These are phyloP conservation scores for Ranitomeya variabilis DNA, from an alignment of 2,113 vertebrate genomes.

Conservation along the genomic window DNA sequence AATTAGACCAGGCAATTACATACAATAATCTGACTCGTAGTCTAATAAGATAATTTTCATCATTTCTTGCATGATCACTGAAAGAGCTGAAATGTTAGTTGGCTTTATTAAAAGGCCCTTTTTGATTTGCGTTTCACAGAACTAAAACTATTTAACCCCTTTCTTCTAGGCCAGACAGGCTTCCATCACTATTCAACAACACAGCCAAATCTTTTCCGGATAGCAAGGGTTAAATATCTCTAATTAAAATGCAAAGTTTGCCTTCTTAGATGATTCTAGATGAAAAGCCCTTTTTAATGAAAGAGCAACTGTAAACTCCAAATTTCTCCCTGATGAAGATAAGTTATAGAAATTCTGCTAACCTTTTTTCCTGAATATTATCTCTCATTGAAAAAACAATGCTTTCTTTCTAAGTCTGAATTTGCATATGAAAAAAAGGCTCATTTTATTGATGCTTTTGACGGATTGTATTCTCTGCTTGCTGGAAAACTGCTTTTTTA, in stretches of 20 bases:
- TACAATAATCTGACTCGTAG: neutral
- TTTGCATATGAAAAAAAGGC: slow-evolving; percentile 81
- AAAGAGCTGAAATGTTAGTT: slow-evolving; percentile 53
- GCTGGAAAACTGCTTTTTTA: slow-evolving; percentile 67
- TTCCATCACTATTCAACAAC: neutral
- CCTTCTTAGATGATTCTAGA: slow-evolving; percentile 70
- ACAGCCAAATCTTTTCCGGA: neutral
- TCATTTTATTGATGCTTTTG: slow-evolving; percentile 76
- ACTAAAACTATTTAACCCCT: slow-evolving; percentile 65
- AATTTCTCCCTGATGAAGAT: slow-evolving; percentile 79
- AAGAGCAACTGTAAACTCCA: slow-evolving; percentile 77
- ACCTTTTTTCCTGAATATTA: slow-evolving; percentile 82
- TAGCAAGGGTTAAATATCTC: slow-evolving; percentile 68
- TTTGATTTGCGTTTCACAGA: slow-evolving; percentile 71
- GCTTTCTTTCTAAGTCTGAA: slow-evolving; percentile 72
- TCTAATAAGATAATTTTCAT: slow-evolving; percentile 39
- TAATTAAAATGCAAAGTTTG: slow-evolving; percentile 81
- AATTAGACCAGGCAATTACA: slow-evolving; percentile 1
- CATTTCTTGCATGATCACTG: slow-evolving; percentile 56
- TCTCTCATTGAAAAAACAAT: slow-evolving; percentile 84
- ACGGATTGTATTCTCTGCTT: slow-evolving; percentile 69
- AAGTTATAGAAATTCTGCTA: slow-evolving; percentile 78
- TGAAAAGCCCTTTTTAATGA: slow-evolving; percentile 77
- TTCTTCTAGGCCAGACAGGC: neutral
- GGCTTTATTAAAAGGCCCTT: slow-evolving; percentile 59